Conservation (phyloP, 1,140 invertebrate genomes). For the Tetramorium parvispinum region DNA sequence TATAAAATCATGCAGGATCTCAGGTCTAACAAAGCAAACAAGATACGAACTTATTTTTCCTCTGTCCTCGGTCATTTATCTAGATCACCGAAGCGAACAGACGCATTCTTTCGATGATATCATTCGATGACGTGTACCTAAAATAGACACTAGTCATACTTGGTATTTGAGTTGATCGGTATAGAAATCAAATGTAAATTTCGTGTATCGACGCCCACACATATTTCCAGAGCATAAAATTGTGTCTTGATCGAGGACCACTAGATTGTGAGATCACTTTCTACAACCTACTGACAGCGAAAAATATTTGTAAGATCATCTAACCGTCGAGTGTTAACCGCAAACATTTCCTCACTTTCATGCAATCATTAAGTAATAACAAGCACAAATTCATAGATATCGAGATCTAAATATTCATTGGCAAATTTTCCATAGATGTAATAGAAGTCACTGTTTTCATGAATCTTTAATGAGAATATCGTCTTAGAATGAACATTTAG, state of each 20-base stretch:
- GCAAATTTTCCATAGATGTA: neutral
- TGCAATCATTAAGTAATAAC: conserved; percentile 26
- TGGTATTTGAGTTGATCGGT: conserved; percentile 16
- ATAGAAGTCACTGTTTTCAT: neutral
- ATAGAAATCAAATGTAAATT: conserved; percentile 38
- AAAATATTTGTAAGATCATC: conserved; percentile 1
- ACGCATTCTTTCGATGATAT: conserved; percentile 50
- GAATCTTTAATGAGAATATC: neutral
- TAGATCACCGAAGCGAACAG: conserved; percentile 5
- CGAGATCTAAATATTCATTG: conserved; percentile 20
- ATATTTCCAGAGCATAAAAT: neutral
- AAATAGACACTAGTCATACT: conserved; percentile 36
- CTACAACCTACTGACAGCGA: conserved; percentile 22
- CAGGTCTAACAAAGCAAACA: neutral
- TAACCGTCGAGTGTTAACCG: neutral
- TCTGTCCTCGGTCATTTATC: conserved; percentile 7
- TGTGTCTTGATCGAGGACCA: neutral
- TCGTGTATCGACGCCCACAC: conserved; percentile 26
- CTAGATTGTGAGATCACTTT: conserved; percentile 37
- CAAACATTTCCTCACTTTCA: conserved; percentile 26
- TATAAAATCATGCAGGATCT: conserved; percentile 13
- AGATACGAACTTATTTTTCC: neutral
- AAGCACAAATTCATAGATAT: neutral
- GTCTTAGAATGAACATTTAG: neutral
- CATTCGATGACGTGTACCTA: conserved; percentile 33